Evolutionary conservation across 2,888 invertebrate species (phyloP), one percentile per base, ranked within the genome.

Genomic region (Heteromyza rotundicornis): DNA sequence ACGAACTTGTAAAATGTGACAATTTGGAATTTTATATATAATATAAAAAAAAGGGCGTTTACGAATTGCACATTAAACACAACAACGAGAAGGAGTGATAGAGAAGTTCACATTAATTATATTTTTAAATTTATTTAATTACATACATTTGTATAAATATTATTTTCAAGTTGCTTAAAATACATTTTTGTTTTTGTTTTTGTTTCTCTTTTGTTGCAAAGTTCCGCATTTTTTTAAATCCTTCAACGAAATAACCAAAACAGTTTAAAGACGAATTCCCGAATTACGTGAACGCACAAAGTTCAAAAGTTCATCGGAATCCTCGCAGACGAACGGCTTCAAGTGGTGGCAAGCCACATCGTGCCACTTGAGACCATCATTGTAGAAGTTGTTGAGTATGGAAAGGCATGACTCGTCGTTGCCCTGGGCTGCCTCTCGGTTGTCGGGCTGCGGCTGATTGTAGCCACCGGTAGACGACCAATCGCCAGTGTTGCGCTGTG

Each of bases 401-500:
- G 94, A 91, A 76, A 95, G 82, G 80, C 95, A 95, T 47, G 94
- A 94, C 85, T 95, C 95, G 80, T 95, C 95, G 79, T 94, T 94
- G 70, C 94, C 94, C 87, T 94, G 94, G 66, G 93, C 92, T 53
- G 94, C 93, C 85, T 95, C 95, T 63, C 95, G 88, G 84, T 95
- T 95, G 79, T 95, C 95, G 5, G 95, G 95, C 82, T 95, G 95
- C 0, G 92, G 86, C 79, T 94, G 93, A 56, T 92, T 92, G 80
- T 90, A 94, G 69, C 94, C 94, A 63, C 95, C 95, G 56, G 95
- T 95, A 78, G 86, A 86, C 71, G 93, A 94, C 95, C 95, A 95
- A 81, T 94, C 95, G 40, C 95, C 95, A 63, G 94, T 90, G 84
- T 93, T 94, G 67, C 94, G 88, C 82, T 94, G 92, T 32, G 90